Evolutionary conservation across 2,888 invertebrate genomes (phyloP).

Genomic region (Quadriops clusia): DNA sequence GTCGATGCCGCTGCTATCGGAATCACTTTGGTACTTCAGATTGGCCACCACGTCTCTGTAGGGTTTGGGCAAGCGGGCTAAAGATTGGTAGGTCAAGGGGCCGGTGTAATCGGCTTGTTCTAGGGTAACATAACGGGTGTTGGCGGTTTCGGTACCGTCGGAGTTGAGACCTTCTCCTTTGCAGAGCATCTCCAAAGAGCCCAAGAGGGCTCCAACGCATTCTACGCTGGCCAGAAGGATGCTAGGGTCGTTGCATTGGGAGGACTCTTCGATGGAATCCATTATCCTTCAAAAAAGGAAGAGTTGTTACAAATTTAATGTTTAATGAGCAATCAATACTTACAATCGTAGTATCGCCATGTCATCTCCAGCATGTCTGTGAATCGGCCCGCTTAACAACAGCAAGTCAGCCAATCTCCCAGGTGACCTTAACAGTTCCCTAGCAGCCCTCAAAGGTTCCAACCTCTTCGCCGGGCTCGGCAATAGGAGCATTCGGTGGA

Average conservation of each 20-base stretch:
- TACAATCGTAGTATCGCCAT: conserved; percentile 74
- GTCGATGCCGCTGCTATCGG: conserved; percentile 45
- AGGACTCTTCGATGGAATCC: conserved; percentile 87
- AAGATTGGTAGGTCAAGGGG: conserved; percentile 73
- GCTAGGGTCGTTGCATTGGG: conserved; percentile 65
- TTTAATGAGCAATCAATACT: conserved; percentile 29
- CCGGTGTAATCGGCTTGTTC: conserved; percentile 73
- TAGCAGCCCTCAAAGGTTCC: conserved; percentile 72
- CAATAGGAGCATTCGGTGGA: conserved; percentile 83
- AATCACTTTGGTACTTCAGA: conserved; percentile 50
- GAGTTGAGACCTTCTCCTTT: conserved; percentile 58
- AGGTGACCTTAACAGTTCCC: conserved; percentile 69
- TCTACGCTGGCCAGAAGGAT: conserved; percentile 71
- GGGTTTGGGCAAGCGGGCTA: conserved; percentile 71
- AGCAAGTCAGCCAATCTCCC: conserved; percentile 62
- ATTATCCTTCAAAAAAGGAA: conserved; percentile 52
- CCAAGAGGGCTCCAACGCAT: conserved; percentile 71
- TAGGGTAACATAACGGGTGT: conserved; percentile 52
- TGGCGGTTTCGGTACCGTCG: conserved; percentile 48
- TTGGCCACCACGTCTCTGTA: conserved; percentile 62
- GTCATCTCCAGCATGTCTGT: conserved; percentile 58
- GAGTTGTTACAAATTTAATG: too few species aligned
- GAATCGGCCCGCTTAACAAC: conserved; percentile 47
- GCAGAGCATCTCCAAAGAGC: conserved; percentile 71
- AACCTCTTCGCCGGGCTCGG: conserved; percentile 76